Evolutionary conservation across 2,797 vertebrate species (phyloP).

Genomic region (Anguilla obscura): DNA sequence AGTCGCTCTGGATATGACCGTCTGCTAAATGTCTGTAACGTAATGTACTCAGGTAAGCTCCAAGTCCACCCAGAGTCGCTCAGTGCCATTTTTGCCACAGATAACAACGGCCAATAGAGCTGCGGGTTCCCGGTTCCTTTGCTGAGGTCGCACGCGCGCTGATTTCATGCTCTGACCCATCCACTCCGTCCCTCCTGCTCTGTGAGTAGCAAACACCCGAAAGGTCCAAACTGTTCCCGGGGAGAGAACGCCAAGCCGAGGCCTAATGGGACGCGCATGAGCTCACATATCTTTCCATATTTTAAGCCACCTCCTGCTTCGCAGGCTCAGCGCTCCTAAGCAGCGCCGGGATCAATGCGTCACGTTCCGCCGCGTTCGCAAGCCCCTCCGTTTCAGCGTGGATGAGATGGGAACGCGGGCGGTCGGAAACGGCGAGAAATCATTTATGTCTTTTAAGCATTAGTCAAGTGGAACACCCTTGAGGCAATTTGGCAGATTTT

Average conservation of each 20-base stretch:
- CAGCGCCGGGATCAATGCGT: not conserved
- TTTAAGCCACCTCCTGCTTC: not conserved
- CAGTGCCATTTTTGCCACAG: not conserved
- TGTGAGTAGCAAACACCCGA: not conserved
- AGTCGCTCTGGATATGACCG: no score
- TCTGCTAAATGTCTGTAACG: not conserved
- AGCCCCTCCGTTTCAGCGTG: not conserved
- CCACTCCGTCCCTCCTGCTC: not conserved
- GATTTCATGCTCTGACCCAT: not conserved
- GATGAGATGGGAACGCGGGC: not conserved
- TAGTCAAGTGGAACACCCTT: not conserved
- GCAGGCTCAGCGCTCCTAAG: not conserved
- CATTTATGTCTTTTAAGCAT: not conserved
- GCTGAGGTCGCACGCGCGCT: not conserved
- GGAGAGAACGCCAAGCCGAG: not conserved
- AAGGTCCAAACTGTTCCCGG: not conserved
- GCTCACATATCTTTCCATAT: slow-evolving; percentile 13
- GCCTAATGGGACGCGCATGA: not conserved
- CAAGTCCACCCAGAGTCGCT: not conserved
- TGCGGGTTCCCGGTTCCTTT: not conserved
- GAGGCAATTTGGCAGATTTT: not conserved
- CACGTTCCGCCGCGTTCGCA: not conserved
- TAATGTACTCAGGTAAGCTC: not conserved
- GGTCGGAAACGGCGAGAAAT: not conserved
- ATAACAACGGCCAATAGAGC: not conserved